Evolutionary conservation across 2,797 vertebrate species (phyloP).

Genomic region (Pseudocheirus occidentalis): DNA sequence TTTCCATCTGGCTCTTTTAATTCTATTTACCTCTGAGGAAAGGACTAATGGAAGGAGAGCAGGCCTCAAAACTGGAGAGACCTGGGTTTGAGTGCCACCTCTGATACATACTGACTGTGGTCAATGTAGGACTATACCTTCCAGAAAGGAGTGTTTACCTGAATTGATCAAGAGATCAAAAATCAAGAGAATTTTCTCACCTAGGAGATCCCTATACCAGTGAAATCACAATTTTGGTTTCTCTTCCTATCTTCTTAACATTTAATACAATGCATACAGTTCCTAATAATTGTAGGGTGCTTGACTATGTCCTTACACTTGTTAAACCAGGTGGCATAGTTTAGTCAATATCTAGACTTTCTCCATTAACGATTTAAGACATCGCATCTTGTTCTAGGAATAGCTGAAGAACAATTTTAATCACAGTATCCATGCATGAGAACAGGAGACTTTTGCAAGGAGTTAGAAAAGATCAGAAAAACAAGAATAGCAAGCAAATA

Average conservation of each 20-base stretch:
- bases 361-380: background rate
- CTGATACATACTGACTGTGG: background rate
- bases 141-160: background rate
- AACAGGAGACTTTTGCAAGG: constrained; percentile 51
- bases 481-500: background rate
- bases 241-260: background rate
- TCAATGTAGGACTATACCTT: background rate
- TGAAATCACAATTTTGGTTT: background rate
- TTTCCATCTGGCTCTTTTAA: background rate
- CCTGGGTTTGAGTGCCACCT: background rate
- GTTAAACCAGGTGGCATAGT: background rate
- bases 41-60: background rate
- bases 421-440: constrained; percentile 4
- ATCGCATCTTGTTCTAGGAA: constrained; percentile 35
- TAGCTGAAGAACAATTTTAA: constrained; percentile 7
- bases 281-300: background rate
- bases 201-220: background rate
- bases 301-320: background rate
- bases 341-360: background rate
- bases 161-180: background rate
- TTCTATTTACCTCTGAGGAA: background rate
- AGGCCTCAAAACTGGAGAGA: background rate
- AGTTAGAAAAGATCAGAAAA: background rate
- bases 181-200: background rate
- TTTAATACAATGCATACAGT: background rate